Percentiles rank a stretch among this genome's conserved stretches.
Evolutionary conservation across 2,113 vertebrate species (phyloP).

Genomic region (Pheucticus melanocephalus): DNA sequence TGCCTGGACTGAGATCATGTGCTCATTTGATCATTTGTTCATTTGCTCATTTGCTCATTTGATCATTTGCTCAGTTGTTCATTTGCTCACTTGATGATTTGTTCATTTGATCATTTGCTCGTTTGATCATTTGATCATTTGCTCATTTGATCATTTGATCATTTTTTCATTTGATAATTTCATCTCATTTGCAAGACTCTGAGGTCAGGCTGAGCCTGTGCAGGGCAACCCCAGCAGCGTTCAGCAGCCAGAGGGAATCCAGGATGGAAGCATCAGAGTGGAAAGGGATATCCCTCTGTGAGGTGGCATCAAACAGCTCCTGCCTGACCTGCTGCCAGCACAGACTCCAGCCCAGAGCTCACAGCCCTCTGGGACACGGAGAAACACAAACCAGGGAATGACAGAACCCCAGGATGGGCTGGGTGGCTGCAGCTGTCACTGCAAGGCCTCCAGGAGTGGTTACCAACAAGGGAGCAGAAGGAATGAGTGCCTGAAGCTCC

Average conservation of each 20-base stretch:
- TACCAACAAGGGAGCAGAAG: background rate
- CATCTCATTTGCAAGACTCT: background rate
- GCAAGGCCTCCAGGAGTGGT: background rate
- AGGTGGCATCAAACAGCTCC: background rate
- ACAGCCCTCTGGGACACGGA: background rate
- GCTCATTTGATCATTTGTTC: background rate
- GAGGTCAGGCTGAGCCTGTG: background rate
- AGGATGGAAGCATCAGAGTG: background rate
- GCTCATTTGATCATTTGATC: rapidly evolving
- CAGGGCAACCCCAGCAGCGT: background rate
- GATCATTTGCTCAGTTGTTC: background rate
- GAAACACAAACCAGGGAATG: background rate
- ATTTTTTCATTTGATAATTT: background rate
- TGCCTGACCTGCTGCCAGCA: background rate
- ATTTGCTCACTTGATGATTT: background rate
- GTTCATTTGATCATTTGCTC: rapidly evolving
- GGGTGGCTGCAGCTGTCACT: background rate
- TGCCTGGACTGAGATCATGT: rapidly evolving
- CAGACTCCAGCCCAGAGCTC: background rate
- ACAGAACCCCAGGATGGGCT: rapidly evolving
- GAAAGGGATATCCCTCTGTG: background rate
- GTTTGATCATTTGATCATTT: rapidly evolving
- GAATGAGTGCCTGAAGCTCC: rapidly evolving
- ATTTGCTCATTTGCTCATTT: rapidly evolving
- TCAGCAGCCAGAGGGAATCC: background rate